Evolutionary conservation across 1,140 invertebrate species (phyloP).

Genomic region (Varroa destructor): DNA sequence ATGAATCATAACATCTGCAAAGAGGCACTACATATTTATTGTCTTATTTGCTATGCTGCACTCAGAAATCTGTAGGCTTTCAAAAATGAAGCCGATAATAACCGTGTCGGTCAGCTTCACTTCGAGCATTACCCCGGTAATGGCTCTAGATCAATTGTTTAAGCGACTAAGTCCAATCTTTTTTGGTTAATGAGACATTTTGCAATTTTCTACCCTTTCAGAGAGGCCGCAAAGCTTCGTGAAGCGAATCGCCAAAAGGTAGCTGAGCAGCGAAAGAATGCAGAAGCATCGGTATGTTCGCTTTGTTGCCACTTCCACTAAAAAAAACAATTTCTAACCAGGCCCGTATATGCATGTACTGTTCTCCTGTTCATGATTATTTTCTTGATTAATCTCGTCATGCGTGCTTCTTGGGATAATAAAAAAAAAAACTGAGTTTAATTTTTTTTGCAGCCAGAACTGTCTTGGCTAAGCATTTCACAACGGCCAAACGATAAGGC

Average conservation of each 20-base stretch:
- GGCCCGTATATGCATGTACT: not conserved
- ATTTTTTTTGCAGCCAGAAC: no score
- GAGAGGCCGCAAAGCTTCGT: constrained; percentile 41
- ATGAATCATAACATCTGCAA: not conserved
- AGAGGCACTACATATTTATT: not conserved
- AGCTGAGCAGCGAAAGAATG: constrained; percentile 63
- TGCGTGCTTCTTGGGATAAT: no score
- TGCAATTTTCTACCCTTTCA: constrained; percentile 32
- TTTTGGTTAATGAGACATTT: not conserved
- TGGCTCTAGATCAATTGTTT: not conserved
- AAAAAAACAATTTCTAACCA: not conserved
- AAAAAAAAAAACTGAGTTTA: no score
- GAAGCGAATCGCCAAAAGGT: constrained; percentile 49
- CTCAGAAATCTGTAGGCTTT: no score
- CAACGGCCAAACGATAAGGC: no score
- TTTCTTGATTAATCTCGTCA: no score
- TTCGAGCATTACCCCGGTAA: no score
- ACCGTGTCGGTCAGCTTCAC: no score
- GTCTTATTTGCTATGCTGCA: not conserved
- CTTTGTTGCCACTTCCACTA: not conserved
- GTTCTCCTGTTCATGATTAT: not conserved
- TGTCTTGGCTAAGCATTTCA: no score
- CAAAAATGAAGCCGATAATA: no score
- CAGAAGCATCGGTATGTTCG: constrained; percentile 52
- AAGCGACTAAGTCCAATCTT: not conserved